phyloP scores from a whole-genome alignment of 2,888 invertebrate species.

The Stenotaenia linearis region DNA sequence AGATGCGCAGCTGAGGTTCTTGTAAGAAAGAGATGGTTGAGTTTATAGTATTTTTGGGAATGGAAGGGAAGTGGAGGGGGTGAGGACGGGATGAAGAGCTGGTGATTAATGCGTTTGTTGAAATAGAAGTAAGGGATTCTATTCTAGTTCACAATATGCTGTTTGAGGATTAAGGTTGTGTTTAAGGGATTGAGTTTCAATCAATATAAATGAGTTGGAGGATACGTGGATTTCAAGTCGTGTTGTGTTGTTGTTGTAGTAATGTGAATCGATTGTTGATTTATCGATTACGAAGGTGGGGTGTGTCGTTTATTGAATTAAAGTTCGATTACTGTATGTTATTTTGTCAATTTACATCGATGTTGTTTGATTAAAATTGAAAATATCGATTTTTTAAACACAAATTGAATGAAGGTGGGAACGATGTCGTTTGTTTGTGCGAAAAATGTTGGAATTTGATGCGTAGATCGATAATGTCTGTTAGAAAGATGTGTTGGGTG shows the following conservation, averaged over 20 bases:
- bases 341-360: too few relatives aligned
- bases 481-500: too few relatives aligned
- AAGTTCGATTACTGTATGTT: neutral
- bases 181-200: neutral
- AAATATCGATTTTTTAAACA: too few relatives aligned
- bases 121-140: neutral
- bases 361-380: too few relatives aligned
- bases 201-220: neutral
- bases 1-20: slow-evolving; percentile 19
- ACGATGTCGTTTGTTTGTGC: too few relatives aligned
- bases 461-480: too few relatives aligned
- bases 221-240: neutral
- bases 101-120: neutral
- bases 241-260: neutral
- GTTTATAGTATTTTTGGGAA: neutral
- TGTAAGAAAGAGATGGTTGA: neutral
- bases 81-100: neutral
- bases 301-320: neutral
- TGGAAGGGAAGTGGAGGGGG: neutral
- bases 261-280: neutral
- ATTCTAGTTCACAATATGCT: neutral
- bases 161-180: neutral
- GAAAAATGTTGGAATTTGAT: too few relatives aligned
- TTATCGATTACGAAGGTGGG: neutral
- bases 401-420: too few relatives aligned